A percentile compares a stretch with the other conserved stretches of the same genome.
phyloP scores from a whole-genome alignment of 2,113 vertebrate species.

The Trichechus manatus region DNA sequence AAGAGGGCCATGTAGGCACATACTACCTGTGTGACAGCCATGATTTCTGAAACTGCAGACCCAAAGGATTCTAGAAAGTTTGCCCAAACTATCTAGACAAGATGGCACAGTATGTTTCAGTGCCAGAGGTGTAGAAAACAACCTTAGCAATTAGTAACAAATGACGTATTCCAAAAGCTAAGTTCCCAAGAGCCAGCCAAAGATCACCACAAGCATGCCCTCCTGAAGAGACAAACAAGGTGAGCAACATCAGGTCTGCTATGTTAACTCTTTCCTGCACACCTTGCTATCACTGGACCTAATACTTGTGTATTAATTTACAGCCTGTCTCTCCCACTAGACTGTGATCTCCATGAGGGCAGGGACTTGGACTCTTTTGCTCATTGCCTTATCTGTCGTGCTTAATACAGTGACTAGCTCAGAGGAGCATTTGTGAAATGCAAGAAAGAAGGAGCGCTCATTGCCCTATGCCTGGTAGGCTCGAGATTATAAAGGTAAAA shows the following conservation, averaged over 20 bases:
- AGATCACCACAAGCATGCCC: background rate
- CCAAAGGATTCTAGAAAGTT: background rate
- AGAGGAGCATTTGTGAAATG: background rate
- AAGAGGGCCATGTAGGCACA: rapidly evolving
- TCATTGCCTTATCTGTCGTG: background rate
- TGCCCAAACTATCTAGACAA: background rate
- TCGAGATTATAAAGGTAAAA: background rate
- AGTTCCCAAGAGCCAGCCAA: background rate
- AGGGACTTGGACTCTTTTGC: background rate
- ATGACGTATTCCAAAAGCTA: background rate
- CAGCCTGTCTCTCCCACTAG: background rate
- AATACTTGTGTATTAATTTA: background rate
- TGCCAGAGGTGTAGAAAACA: background rate
- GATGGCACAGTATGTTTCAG: background rate
- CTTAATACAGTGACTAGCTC: background rate
- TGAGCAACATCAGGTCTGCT: background rate
- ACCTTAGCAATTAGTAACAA: background rate
- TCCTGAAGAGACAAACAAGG: background rate
- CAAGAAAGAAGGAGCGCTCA: background rate
- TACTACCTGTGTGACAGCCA: background rate
- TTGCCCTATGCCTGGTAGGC: background rate
- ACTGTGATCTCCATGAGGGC: background rate
- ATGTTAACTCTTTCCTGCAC: background rate
- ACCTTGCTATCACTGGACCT: background rate
- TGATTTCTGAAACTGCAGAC: background rate